phyloP scores from a whole-genome alignment of 2,113 vertebrate species.

The Chascanopsetta lugubris region DNA sequence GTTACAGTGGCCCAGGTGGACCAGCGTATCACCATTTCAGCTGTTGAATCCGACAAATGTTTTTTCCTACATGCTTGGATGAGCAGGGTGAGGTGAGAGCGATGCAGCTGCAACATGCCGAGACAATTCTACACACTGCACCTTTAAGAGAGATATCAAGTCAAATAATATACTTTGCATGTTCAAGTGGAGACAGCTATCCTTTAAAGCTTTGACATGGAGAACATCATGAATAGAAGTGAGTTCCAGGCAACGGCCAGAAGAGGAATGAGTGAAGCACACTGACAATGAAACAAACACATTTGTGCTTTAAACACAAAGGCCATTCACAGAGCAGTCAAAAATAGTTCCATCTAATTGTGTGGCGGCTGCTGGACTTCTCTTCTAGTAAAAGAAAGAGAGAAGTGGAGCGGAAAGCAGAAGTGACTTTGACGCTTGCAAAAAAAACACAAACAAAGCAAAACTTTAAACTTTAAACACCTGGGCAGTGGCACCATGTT shows the following conservation, averaged over 20 bases:
- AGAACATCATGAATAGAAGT: neutral
- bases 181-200: too few relatives aligned
- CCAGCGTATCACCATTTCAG: too few relatives aligned
- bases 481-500: constrained; percentile 42
- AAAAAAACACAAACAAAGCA: too few relatives aligned
- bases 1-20: too few relatives aligned
- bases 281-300: constrained; percentile 8
- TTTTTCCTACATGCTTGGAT: too few relatives aligned
- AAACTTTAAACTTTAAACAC: constrained; percentile 28
- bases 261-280: constrained; percentile 2
- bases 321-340: neutral
- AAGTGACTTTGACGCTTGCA: constrained; percentile 54
- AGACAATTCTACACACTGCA: too few relatives aligned
- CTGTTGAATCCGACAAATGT: too few relatives aligned
- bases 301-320: neutral
- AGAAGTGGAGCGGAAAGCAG: constrained; percentile 80
- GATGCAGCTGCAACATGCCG: too few relatives aligned
- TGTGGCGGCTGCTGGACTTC: constrained; percentile 56
- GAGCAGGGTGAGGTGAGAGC: too few relatives aligned
- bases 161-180: too few relatives aligned
- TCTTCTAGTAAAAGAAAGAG: constrained; percentile 67
- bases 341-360: constrained; percentile 53
- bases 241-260: neutral
- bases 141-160: neutral
- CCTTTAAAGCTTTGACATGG: too few relatives aligned